Evolutionary conservation across 2,113 vertebrate genomes (phyloP).

Genomic region (Gobiocypris rarus): DNA sequence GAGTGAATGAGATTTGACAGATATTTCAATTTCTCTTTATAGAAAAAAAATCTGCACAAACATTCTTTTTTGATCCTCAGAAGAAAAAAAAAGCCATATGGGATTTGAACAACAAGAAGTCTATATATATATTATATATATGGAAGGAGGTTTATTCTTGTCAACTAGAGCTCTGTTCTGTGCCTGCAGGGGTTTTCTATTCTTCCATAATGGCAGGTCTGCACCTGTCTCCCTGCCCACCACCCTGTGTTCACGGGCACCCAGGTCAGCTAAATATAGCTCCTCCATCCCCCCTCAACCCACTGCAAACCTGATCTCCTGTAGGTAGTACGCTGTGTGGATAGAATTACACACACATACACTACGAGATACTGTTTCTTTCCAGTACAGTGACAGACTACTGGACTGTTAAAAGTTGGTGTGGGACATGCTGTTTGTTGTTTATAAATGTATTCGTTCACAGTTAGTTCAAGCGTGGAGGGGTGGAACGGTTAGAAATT

Average conservation of each 20-base stretch:
- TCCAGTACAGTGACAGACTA: no score
- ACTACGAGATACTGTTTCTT: conserved; percentile 55
- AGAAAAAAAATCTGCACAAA: no score
- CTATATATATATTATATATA: conserved; percentile 23
- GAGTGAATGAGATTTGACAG: no score
- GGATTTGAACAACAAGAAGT: no score
- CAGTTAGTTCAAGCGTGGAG: conserved; percentile 6
- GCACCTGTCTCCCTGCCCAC: conserved; percentile 75
- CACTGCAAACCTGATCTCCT: conserved; percentile 19
- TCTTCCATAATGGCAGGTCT: conserved; percentile 73
- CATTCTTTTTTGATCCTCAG: no score
- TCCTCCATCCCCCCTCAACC: conserved; percentile 18
- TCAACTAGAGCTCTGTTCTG: conserved; percentile 73
- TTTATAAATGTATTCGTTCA: conserved; percentile 19
- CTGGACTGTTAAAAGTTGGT: background rate
- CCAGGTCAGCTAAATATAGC: conserved; percentile 79
- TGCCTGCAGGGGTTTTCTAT: conserved; percentile 67
- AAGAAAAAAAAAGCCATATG: no score
- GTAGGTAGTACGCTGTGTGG: conserved; percentile 45
- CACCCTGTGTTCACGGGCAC: conserved; percentile 62
- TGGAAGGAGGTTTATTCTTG: conserved; percentile 62
- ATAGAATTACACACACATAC: conserved; percentile 60
- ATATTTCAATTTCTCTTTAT: no score
- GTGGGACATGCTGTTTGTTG: conserved; percentile 17
- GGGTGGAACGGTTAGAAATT: background rate